These are phyloP conservation scores for Drosophila setosimentum DNA, from an alignment of 2,888 invertebrate genomes.

Conservation along the genomic window DNA sequence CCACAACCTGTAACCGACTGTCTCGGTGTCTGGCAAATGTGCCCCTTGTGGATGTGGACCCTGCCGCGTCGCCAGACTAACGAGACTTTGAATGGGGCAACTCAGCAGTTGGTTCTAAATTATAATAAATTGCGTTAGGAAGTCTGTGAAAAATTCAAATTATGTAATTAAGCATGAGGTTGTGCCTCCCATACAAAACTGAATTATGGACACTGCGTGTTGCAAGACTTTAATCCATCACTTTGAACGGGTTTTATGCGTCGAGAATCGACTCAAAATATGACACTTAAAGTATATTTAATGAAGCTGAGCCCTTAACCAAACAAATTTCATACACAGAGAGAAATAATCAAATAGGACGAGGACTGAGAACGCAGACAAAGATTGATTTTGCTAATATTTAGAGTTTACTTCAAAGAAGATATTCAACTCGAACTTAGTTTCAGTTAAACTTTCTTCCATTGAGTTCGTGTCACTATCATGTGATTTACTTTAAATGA, in stretches of 20 bases:
- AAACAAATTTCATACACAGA: neutral
- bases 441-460: neutral
- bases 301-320: neutral
- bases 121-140: constrained; percentile 75
- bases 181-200: neutral
- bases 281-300: neutral
- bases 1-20: constrained; percentile 63
- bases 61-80: constrained; percentile 27
- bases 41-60: constrained; percentile 15
- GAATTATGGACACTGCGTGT: neutral
- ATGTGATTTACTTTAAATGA: neutral
- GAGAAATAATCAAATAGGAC: neutral
- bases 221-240: constrained; percentile 13
- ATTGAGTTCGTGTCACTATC: neutral
- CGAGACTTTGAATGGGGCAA: constrained; percentile 40
- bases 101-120: constrained; percentile 48
- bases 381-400: neutral
- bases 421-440: neutral
- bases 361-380: neutral
- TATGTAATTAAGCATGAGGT: constrained; percentile 79
- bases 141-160: constrained; percentile 76
- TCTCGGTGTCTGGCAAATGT: constrained; percentile 26
- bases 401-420: neutral
- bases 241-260: constrained; percentile 26
- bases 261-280: neutral